Evolutionary conservation across 1,140 invertebrate genomes (phyloP), one percentile per base, ranked within the genome.

Genomic region (Cardiocondyla obscurior): DNA sequence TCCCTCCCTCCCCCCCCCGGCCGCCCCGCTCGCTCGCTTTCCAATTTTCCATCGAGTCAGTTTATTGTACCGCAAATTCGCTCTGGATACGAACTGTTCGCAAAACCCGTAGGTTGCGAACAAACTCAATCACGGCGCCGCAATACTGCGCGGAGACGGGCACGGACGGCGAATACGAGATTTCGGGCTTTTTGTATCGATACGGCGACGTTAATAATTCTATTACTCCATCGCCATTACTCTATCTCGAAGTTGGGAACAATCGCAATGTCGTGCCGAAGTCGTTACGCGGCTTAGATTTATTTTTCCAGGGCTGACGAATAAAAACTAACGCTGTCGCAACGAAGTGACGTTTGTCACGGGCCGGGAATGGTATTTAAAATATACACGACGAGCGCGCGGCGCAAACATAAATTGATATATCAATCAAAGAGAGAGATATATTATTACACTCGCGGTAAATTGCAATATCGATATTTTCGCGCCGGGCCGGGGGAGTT

Each of bases 81-180:
- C 58, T 76, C 73, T 76, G 65, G 33, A 28, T 76, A 65, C 58
- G 55, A 25, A 33, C 51, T 6, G 22, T 49, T 64, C 42, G 58
- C 36, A 64, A 65, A 76, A 64, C 30, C 58, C 30, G 19, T 49
- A 65, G 39, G 42, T 76, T 19, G 39, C 39, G 73, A 25, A 30
- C 30, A 51, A 64, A 64, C 60, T 22, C 44, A 44, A 14, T 36
- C 36, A 60, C 53, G 6, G 14, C 7, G 6, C 19, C 62, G n/a
- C 42, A 30, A 39, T n/a, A 44, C 25, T 16, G 58, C 6, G 30
- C n/a, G 25, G 39, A 44, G 73, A 76, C 73, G 46, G 51, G 58
- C 65, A 74, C 57, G 72, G 33, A 60, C 39, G 28, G 62, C 39
- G 72, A 74, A 74, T 74, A 76, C 58, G 58, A 36, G 58, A 76